A percentile compares a stretch with the other conserved stretches of the same genome.
Conservation (phyloP, 2,113 vertebrate genomes). For the Alaudala cheleensis region DNA sequence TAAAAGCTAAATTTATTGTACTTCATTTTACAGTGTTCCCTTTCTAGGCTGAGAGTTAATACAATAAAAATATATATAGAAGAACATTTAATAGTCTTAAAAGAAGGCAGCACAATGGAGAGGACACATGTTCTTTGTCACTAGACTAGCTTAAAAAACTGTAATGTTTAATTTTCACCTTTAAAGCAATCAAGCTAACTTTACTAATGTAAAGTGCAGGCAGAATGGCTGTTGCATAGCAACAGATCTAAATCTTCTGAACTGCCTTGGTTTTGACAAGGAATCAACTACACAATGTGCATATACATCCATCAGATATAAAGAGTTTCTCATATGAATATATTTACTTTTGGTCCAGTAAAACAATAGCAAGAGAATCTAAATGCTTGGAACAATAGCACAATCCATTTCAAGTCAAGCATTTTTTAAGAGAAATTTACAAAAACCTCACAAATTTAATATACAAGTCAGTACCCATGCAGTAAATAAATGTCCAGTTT, state of each 20-base stretch:
- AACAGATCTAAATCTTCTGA: constrained; percentile 72
- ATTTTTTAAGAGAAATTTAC: constrained; percentile 75
- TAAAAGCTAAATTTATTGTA: constrained; percentile 83
- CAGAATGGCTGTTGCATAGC: constrained; percentile 77
- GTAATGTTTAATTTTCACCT: constrained; percentile 74
- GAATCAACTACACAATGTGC: constrained; percentile 63
- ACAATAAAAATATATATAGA: constrained; percentile 71
- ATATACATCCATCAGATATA: constrained; percentile 74
- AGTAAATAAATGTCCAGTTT: constrained; percentile 79
- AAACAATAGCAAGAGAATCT: constrained; percentile 73
- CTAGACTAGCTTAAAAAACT: constrained; percentile 72
- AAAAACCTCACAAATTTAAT: constrained; percentile 82
- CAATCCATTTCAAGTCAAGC: constrained; percentile 76
- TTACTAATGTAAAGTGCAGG: constrained; percentile 74
- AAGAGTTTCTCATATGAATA: constrained; percentile 69
- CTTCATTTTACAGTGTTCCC: constrained; percentile 74
- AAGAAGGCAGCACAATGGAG: constrained; percentile 74
- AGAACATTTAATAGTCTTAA: constrained; percentile 73
- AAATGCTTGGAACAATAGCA: constrained; percentile 79
- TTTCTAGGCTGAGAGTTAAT: constrained; percentile 67
- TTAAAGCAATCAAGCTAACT: constrained; percentile 66
- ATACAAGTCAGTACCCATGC: constrained; percentile 80
- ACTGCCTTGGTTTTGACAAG: constrained; percentile 68
- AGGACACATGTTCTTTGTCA: constrained; percentile 73
- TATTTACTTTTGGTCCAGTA: constrained; percentile 81